A percentile compares a stretch with the other conserved stretches of the same genome.
Conservation (phyloP, 2,797 vertebrate genomes). For the Sciurus vulgaris region DNA sequence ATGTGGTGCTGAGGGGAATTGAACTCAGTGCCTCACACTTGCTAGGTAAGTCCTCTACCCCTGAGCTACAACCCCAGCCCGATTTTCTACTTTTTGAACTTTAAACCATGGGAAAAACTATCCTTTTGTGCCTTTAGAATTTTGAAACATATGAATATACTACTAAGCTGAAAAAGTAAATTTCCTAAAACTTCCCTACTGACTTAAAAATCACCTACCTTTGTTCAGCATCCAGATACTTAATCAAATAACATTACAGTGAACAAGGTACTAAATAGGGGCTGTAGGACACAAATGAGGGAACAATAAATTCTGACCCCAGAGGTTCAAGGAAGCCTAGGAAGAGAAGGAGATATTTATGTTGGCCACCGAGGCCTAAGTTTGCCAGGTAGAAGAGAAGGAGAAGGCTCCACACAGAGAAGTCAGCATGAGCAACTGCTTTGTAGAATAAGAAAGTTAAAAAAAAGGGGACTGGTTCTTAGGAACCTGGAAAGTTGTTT, state of each 20-base stretch:
- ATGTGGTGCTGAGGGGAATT: no score
- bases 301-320: conserved; percentile 21
- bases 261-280: neutral
- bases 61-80: neutral
- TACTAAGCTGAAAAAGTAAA: neutral
- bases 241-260: neutral
- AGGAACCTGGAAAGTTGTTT: neutral
- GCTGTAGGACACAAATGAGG: neutral
- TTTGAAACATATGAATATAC: neutral
- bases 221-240: neutral
- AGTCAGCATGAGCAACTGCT: neutral
- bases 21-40: no score
- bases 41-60: no score
- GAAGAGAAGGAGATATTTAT: neutral
- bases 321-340: neutral
- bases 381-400: neutral
- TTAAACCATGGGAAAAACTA: neutral
- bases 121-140: neutral
- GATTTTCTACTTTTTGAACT: conserved; percentile 11
- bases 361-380: neutral
- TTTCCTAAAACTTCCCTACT: neutral
- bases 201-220: neutral
- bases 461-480: neutral
- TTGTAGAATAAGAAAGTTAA: conserved; percentile 31
- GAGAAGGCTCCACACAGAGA: neutral